A percentile compares a stretch with the other conserved stretches of the same genome.
Evolutionary conservation across 53 echinoderm and acorn worm species (phyloP).

Genomic region (Holothuria scabra): DNA sequence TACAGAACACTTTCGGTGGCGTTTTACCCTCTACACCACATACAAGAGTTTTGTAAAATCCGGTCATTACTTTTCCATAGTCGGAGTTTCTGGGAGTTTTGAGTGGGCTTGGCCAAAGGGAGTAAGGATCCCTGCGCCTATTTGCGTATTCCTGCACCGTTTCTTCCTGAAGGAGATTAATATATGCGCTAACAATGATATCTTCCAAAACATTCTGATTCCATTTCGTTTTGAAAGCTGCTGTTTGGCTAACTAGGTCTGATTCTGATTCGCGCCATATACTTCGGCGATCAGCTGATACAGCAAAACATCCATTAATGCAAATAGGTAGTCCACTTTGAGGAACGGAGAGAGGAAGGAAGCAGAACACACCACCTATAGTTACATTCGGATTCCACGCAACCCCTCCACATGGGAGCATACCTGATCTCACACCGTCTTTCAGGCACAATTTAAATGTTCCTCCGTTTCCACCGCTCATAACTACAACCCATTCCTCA

Average conservation of each 20-base stretch:
- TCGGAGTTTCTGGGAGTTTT: conserved; percentile 36
- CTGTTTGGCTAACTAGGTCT: background rate
- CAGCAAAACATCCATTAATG: conserved; percentile 62
- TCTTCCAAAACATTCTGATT: conserved; percentile 51
- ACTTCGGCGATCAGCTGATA: conserved; percentile 53
- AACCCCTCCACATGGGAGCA: conserved; percentile 80
- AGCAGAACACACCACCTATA: conserved; percentile 53
- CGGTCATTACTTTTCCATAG: conserved; percentile 44
- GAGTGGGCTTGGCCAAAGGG: conserved; percentile 51
- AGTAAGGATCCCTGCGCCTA: background rate
- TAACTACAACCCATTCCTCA: conserved; percentile 38
- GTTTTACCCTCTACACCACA: background rate
- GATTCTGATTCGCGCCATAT: conserved; percentile 12
- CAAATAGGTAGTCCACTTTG: conserved; percentile 50
- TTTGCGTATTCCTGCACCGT: background rate
- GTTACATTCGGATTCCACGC: conserved; percentile 31
- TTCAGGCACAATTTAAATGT: conserved; percentile 24
- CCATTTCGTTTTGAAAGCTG: conserved; percentile 44
- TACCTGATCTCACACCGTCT: conserved; percentile 56
- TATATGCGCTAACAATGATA: conserved; percentile 55
- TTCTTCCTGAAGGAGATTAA: conserved; percentile 26
- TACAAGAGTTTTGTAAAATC: conserved; percentile 51
- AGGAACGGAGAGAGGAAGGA: conserved; percentile 61
- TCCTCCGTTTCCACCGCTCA: conserved; percentile 22
- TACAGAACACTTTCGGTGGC: conserved; percentile 40